Evolutionary conservation across 1,140 invertebrate genomes (phyloP).

Genomic region (Dendrolimus kikuchii): DNA sequence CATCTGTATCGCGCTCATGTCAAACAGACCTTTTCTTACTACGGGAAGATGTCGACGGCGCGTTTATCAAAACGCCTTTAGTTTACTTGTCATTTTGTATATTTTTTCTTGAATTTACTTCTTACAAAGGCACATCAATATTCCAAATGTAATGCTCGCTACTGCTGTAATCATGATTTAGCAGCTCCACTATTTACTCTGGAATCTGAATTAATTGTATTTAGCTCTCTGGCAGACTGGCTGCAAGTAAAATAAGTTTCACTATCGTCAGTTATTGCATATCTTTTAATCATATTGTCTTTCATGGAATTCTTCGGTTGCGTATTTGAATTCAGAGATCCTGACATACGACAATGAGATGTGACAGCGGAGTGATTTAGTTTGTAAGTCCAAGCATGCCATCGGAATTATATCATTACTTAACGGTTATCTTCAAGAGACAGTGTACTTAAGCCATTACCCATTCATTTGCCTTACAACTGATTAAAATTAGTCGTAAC

Average conservation of each 20-base stretch:
- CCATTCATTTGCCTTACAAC: no score
- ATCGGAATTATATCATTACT: no score
- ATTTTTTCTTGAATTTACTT: slow-evolving; percentile 46
- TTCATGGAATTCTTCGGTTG: slow-evolving; percentile 19
- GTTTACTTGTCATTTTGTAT: slow-evolving; percentile 41
- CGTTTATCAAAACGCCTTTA: slow-evolving; percentile 74
- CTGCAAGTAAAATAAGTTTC: slow-evolving; percentile 17
- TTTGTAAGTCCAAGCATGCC: no score
- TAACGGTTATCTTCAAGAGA: no score
- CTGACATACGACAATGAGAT: no score
- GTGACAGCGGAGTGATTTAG: no score
- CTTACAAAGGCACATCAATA: slow-evolving; percentile 24
- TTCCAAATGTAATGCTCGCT: slow-evolving; percentile 38
- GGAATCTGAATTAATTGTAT: slow-evolving; percentile 5
- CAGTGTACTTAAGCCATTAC: no score
- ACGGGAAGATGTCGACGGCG: slow-evolving; percentile 63
- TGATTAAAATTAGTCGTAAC: no score
- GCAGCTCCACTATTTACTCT: slow-evolving; percentile 1
- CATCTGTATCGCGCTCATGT: slow-evolving; percentile 72
- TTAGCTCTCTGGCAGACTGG: slow-evolving; percentile 22
- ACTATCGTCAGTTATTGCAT: slow-evolving; percentile 15
- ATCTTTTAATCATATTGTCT: slow-evolving; percentile 10
- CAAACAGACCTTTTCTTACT: slow-evolving; percentile 75
- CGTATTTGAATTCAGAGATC: no score
- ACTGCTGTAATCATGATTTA: slow-evolving; percentile 21